phyloP scores from a whole-genome alignment of 2,797 vertebrate genomes.

The Orestias chungarensis region DNA sequence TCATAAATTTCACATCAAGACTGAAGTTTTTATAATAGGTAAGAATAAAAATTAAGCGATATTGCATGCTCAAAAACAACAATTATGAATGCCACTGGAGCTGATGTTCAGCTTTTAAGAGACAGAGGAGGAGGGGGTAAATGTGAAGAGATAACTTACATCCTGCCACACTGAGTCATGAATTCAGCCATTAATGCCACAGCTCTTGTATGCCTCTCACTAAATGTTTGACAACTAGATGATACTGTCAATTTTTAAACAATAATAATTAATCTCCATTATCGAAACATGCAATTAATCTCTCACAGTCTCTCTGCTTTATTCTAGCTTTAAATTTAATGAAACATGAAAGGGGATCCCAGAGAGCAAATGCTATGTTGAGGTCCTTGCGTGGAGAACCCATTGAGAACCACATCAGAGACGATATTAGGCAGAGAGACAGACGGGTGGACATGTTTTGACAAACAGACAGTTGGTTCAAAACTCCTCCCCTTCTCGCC shows the following conservation, averaged over 20 bases:
- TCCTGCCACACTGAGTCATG: conserved; percentile 59
- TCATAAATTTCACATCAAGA: conserved; percentile 61
- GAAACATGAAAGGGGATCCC: conserved; percentile 77
- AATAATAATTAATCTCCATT: conserved; percentile 79
- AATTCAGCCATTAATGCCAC: conserved; percentile 66
- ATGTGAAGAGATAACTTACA: conserved; percentile 53
- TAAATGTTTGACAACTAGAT: conserved; percentile 69
- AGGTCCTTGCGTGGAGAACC: conserved; percentile 67
- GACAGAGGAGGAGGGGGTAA: conserved; percentile 35
- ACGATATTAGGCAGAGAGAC: conserved; percentile 70
- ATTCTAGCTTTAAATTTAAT: conserved; percentile 69
- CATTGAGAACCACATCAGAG: conserved; percentile 75
- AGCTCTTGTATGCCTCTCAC: conserved; percentile 47
- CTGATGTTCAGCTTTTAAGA: conserved; percentile 64
- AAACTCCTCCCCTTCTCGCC: conserved; percentile 65
- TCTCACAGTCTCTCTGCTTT: conserved; percentile 67
- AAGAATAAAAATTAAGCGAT: conserved; percentile 58
- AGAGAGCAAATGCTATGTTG: conserved; percentile 69
- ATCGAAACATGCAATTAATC: conserved; percentile 79
- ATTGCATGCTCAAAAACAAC: conserved; percentile 61
- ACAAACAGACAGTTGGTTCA: conserved; percentile 79
- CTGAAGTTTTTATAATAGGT: conserved; percentile 51
- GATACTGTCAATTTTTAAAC: conserved; percentile 78
- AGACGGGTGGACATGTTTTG: conserved; percentile 76
- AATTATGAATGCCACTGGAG: conserved; percentile 61